Evolutionary conservation across 2,113 vertebrate species (phyloP).

Genomic region (Periophthalmus modestus): DNA sequence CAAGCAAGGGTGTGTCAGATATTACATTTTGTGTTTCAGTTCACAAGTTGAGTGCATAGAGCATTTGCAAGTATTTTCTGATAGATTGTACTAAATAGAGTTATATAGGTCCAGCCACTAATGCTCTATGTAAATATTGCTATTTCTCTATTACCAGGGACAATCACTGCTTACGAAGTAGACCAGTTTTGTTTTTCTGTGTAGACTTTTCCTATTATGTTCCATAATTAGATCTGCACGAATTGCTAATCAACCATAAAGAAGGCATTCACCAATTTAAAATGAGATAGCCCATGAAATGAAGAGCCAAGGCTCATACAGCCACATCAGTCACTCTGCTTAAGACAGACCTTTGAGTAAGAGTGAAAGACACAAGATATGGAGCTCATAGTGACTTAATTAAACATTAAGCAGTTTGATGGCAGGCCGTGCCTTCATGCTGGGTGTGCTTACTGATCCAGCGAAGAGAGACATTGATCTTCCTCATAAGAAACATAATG

Average conservation of each 20-base stretch:
- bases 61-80: background rate
- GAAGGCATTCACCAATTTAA: slow-evolving; percentile 79
- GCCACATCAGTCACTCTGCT: slow-evolving; percentile 69
- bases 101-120: background rate
- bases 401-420: slow-evolving; percentile 74
- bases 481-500: slow-evolving; percentile 76
- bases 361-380: slow-evolving; percentile 22
- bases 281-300: slow-evolving; percentile 82
- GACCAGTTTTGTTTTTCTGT: slow-evolving; percentile 47
- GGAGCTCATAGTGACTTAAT: slow-evolving; percentile 64
- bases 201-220: slow-evolving; percentile 74
- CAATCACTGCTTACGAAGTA: slow-evolving; percentile 53
- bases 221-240: slow-evolving; percentile 78
- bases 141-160: slow-evolving; percentile 46
- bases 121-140: background rate
- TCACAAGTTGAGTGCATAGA: background rate
- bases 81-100: no score
- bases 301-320: slow-evolving; percentile 67
- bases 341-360: slow-evolving; percentile 53
- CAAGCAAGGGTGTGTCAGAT: background rate
- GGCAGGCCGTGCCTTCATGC: slow-evolving; percentile 53
- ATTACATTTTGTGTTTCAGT: background rate
- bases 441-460: slow-evolving; percentile 65
- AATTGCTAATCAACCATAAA: slow-evolving; percentile 81
- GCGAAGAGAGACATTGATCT: slow-evolving; percentile 77